Evolutionary conservation across 2,888 invertebrate genomes (phyloP), one percentile per base, ranked within the genome.

Genomic region (Hydrotaea cyrtoneurina): DNA sequence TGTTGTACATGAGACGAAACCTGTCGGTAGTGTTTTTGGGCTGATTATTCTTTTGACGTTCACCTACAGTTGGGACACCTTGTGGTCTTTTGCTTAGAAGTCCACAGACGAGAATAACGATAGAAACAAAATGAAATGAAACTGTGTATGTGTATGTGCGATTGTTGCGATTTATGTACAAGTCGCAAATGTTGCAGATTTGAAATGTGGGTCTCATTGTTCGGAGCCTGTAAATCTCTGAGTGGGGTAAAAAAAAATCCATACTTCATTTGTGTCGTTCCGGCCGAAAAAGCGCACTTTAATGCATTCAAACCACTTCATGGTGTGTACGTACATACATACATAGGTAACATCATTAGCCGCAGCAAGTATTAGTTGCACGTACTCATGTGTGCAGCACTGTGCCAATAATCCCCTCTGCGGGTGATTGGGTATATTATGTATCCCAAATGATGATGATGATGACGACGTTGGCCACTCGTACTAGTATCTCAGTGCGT

Each of bases 401-500:
- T 21, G 15, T 23, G 46, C 69, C 43, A 46, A 39, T 23, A 15
- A 13, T 13, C 15, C 46, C 69, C 69, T 23, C 11, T 23, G 13
- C 0, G 11, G 13, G 4, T 7, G 39, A 21, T 69, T 59, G 59
- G 69, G 15, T n/a, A 64, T 17, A 31, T 62, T 26, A 31, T 55
- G 66, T 66, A 43, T 66, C 39, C 66, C 66, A 66, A 69, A 46
- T 69, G 46, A 31, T 46, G 46, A 46, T 69, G 46, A 31, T 46
- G 46, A 69, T 69, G 69, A 66, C 21, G 43, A 5, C 43, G 69
- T 36, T 64, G 64, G 36, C 7, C 43, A 74, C 50, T n/a, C 19
- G 43, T 66, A 69, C 23, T 36, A 17, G 57, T 76, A 62, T 72
- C 26, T 53, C 59, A n/a, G 69, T 78, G 17, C 50, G 43, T 69